Base-by-base conservation (phyloP, 2,888 invertebrate genomes). In the Drosophila macrospina region DNA sequence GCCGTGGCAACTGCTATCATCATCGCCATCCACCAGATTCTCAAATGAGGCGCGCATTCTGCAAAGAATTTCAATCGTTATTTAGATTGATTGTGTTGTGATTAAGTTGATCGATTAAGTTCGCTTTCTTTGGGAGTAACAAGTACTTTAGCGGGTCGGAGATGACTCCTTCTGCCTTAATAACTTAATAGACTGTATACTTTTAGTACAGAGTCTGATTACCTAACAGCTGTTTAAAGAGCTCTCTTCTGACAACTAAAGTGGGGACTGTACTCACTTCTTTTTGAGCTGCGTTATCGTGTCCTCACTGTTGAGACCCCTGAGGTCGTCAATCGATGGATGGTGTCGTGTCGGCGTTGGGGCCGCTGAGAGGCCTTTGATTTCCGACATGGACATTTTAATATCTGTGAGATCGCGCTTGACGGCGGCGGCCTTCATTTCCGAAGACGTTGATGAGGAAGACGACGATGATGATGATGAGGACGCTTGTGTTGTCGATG, bases 351-450 rank as follows among this genome's bases (percentile, higher is more conserved):
- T n/a, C 16, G 28, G 37, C 59, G 77, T 32, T n/a, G 60, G 44
- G n/a, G 60, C 36, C 48, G 62, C 65, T 32, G 71, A 66, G 42
- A 78, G 78, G n/a, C 90, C 88, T 55, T 91, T 90, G 78, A 97
- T 97, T 93, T 97, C 97, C 70, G 96, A 95, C 92, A 97, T 96
- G 90, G 96, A 96, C 91, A 95, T 96, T 92, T 97, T 95, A 56
- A 92, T 91, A 76, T 92, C 92, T 73, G 79, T 91, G 74, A 97
- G 94, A 91, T 96, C 96, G 73, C 95, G 96, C 93, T 96, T 96
- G 93, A 97, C 95, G 66, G 96, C 96, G 90, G 95, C 95, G 75
- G 96, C 95, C 93, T 96, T 96, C 93, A 96, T 95, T 93, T 96
- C 96, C 88, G 95, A 95, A 73, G 94, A 93, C 39, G 92, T 91